Evolutionary conservation across 1,140 invertebrate genomes (phyloP).

Genomic region (Papilio xuthus): DNA sequence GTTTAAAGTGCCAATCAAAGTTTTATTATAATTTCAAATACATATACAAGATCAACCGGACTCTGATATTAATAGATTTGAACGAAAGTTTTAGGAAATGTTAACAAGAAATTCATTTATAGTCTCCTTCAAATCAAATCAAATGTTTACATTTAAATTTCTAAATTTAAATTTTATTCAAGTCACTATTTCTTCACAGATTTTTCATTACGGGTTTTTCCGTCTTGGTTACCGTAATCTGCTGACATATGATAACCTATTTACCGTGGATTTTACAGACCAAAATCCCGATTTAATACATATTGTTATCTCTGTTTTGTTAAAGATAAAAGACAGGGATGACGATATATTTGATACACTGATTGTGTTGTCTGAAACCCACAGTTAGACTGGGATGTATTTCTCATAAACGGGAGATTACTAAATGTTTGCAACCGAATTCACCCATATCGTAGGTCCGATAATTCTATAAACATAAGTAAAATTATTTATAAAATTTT

Average conservation of each 20-base stretch:
- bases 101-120: background rate
- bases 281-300: too few relatives aligned
- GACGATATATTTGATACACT: too few relatives aligned
- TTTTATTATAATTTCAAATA: slow-evolving; percentile 32
- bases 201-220: background rate
- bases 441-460: background rate
- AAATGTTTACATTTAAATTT: too few relatives aligned
- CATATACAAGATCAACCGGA: slow-evolving; percentile 2
- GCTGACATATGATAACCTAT: background rate
- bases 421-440: too few relatives aligned
- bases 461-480: background rate
- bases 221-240: background rate
- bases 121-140: background rate
- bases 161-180: background rate
- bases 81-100: background rate
- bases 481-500: too few relatives aligned
- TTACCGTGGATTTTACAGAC: too few relatives aligned
- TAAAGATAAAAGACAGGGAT: too few relatives aligned
- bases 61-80: background rate
- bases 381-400: too few relatives aligned
- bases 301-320: too few relatives aligned
- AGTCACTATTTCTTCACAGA: background rate
- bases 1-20: background rate
- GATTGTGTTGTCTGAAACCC: too few relatives aligned
- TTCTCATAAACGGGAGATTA: background rate